These are phyloP conservation scores for Chrysaora quinquecirrha DNA, from an alignment of 30 jellyfish, hydroid and myxozoan genomes.

Conservation along the genomic window DNA sequence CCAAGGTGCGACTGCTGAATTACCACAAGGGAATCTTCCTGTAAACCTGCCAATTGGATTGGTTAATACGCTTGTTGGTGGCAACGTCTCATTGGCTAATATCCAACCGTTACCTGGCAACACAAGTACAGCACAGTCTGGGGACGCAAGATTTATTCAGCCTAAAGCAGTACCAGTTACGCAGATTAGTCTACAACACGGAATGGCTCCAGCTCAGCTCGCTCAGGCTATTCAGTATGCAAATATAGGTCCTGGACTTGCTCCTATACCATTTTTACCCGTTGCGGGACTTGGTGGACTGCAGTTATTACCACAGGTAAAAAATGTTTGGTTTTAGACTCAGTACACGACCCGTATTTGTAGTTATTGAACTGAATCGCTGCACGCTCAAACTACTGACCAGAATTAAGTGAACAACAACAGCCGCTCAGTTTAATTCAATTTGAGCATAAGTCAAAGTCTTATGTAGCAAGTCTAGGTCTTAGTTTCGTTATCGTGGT, in stretches of 20 bases:
- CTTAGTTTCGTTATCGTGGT: no score
- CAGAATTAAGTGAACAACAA: no score
- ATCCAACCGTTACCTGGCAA: constrained; percentile 50
- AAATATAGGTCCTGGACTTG: constrained; percentile 29
- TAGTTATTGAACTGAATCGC: no score
- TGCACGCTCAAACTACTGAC: no score
- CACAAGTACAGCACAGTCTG: constrained; percentile 29
- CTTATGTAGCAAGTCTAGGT: no score
- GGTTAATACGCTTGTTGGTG: constrained; percentile 50
- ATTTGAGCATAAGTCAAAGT: no score
- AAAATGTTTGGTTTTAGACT: not conserved
- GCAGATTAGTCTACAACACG: constrained; percentile 8
- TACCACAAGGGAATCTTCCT: constrained; percentile 44
- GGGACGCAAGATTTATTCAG: constrained; percentile 15
- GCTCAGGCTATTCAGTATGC: constrained; percentile 58
- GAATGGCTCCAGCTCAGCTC: constrained; percentile 44
- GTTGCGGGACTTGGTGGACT: constrained; percentile 71
- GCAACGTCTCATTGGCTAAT: constrained; percentile 38
- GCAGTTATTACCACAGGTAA: constrained; percentile 64
- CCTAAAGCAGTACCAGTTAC: constrained; percentile 7
- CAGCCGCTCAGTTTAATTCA: no score
- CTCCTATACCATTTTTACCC: constrained; percentile 69
- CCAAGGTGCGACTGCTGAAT: constrained; percentile 29
- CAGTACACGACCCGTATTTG: no score
- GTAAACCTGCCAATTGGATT: constrained; percentile 62